Evolutionary conservation across 2,888 invertebrate species (phyloP).

Genomic region (Watsonalla cultraria): DNA sequence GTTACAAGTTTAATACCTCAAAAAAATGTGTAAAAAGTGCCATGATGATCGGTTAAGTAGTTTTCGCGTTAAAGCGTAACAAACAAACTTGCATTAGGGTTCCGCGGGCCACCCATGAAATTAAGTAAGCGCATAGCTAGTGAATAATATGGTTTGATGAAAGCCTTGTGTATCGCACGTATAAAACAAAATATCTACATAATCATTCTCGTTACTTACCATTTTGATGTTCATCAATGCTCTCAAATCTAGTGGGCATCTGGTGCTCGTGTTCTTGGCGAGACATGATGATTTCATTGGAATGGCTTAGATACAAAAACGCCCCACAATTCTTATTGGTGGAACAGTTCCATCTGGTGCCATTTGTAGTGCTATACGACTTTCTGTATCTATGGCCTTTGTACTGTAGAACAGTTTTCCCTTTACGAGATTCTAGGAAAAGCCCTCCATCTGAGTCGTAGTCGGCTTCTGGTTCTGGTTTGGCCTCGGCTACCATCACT

Average conservation of each 20-base stretch:
- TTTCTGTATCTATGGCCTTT: slow-evolving; percentile 53
- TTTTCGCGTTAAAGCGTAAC: too few species aligned
- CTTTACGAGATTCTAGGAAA: slow-evolving; percentile 44
- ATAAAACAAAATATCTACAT: too few species aligned
- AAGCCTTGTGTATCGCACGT: too few species aligned
- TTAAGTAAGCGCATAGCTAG: too few species aligned
- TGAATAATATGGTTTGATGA: too few species aligned
- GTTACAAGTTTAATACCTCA: too few species aligned
- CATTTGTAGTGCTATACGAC: slow-evolving; percentile 42
- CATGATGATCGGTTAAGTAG: too few species aligned
- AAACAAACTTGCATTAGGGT: too few species aligned
- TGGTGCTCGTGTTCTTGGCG: slow-evolving; percentile 45
- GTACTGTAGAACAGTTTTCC: slow-evolving; percentile 48
- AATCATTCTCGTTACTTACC: slow-evolving; percentile 23
- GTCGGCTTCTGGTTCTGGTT: slow-evolving; percentile 1
- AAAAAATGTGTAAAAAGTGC: too few species aligned
- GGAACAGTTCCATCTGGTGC: slow-evolving; percentile 55
- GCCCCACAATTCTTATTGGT: slow-evolving; percentile 46
- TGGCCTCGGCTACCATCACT: slow-evolving; percentile 16
- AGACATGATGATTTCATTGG: slow-evolving; percentile 49
- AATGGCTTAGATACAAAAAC: slow-evolving; percentile 46
- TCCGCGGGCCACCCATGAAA: too few species aligned
- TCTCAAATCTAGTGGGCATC: slow-evolving; percentile 16
- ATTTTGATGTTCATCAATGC: slow-evolving; percentile 23
- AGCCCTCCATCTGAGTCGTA: slow-evolving; percentile 31